Evolutionary conservation across 2,113 vertebrate genomes (phyloP).

Genomic region (Oryzias celebensis): DNA sequence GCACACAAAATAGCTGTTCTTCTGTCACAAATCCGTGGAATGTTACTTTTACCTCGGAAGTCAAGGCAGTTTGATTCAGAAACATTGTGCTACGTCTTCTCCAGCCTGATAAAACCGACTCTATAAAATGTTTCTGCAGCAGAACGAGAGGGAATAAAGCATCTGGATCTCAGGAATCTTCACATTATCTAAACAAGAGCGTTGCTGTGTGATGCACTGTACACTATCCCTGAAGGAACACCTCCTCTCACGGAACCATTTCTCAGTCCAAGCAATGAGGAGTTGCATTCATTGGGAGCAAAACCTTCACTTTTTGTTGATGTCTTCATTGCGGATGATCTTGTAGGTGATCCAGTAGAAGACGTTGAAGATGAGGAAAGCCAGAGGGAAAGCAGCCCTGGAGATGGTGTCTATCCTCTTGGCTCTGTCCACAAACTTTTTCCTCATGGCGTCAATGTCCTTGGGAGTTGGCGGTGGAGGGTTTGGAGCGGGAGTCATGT

Average conservation of each 20-base stretch:
- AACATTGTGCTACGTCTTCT: slow-evolving; percentile 82
- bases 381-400: slow-evolving; percentile 93
- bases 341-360: slow-evolving; percentile 99
- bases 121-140: slow-evolving; percentile 26
- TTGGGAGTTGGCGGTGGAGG: slow-evolving; percentile 79
- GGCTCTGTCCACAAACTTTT: slow-evolving; percentile 97
- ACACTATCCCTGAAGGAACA: slow-evolving; percentile 71
- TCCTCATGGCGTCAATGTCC: slow-evolving; percentile 89
- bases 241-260: slow-evolving; percentile 36
- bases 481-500: slow-evolving; percentile 73
- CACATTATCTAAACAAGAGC: slow-evolving; percentile 42
- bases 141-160: slow-evolving; percentile 44
- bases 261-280: slow-evolving; percentile 58
- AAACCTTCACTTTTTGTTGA: slow-evolving; percentile 83
- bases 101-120: slow-evolving; percentile 35
- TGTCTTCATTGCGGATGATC: slow-evolving; percentile 95
- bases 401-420: slow-evolving; percentile 99
- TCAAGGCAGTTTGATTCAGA: slow-evolving; percentile 82
- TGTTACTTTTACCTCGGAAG: slow-evolving; percentile 80
- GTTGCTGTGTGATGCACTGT: slow-evolving; percentile 37
- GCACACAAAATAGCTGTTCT: slow-evolving; percentile 72
- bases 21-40: slow-evolving; percentile 76
- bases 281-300: neutral
- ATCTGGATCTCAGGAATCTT: slow-evolving; percentile 39
- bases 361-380: slow-evolving; percentile 98